A percentile compares a stretch with the other conserved stretches of the same genome.
Evolutionary conservation across 2,113 vertebrate species (phyloP).

Genomic region (Neotoma lepida): DNA sequence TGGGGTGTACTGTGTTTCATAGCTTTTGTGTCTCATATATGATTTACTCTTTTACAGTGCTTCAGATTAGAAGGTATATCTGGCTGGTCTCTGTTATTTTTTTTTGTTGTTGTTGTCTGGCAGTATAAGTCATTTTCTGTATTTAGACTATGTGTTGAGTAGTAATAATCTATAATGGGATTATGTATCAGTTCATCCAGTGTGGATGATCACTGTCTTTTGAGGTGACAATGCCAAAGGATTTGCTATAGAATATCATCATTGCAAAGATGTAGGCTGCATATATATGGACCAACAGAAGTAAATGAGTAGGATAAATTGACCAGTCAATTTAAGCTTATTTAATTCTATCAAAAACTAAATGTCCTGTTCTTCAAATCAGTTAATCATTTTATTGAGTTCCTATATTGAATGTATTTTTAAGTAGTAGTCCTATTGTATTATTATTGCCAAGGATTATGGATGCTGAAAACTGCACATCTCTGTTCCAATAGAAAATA

Average conservation of each 20-base stretch:
- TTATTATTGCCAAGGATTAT: background rate
- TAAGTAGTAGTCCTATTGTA: background rate
- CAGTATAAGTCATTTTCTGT: background rate
- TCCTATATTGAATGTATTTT: conserved; percentile 43
- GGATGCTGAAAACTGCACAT: background rate
- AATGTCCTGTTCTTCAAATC: conserved; percentile 37
- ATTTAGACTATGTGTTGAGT: background rate
- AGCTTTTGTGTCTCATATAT: background rate
- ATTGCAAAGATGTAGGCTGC: background rate
- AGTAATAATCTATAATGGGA: conserved; percentile 4
- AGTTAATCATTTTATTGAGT: conserved; percentile 25
- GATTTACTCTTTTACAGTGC: background rate
- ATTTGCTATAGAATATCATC: background rate
- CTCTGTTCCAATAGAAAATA: conserved; percentile 1
- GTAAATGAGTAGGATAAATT: conserved; percentile 21
- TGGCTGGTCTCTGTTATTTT: background rate
- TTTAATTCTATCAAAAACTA: conserved; percentile 33
- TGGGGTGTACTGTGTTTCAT: background rate
- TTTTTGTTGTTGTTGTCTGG: background rate
- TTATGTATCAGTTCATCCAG: background rate
- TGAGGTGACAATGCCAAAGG: background rate
- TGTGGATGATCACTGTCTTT: background rate
- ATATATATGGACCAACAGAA: background rate
- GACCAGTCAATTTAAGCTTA: conserved; percentile 1
- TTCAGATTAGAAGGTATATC: background rate